Base-by-base conservation (phyloP, 2,113 vertebrate species). In the Pteropus alecto region DNA sequence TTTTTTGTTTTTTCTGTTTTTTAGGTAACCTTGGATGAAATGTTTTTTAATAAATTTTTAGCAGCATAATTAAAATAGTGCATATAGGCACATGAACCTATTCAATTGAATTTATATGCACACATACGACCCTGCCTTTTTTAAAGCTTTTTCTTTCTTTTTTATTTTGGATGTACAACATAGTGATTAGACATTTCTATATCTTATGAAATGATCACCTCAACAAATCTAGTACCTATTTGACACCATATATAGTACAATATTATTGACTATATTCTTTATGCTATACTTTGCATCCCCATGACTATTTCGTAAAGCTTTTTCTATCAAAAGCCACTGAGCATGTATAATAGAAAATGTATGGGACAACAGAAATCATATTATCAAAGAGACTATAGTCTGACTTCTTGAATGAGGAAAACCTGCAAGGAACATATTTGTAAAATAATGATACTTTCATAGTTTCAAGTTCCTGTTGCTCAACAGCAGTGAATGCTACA, bases 381-480 rank as follows among this genome's bases (percentile, higher is more conserved):
- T 43, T 74, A 65, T 38, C 46, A 88, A 96, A 51, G 11, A 90
- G 77, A 77, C 60, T 41, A 38, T 0, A 0, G 0, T 33, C 60
- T 91, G 89, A 41, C 43, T 96, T 93, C 61, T 78, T 35, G 77
- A 93, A 46, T 73, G 18, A 82, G 18, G n/a, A 83, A 92, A 77
- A 22, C 1, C 12, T 61, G 3, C 15, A 81, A 87, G 4, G n/a
- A 73, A 81, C 28, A 7, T 87, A 88, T 84, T 58, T 94, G 38
- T 92, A 79, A 90, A 86, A 41, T 48, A 63, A 85, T 51, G n/a
- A 56, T 24, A 14, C 1, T 83, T 90, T 61, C 51, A 76, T 41
- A 54, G 21, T 63, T 93, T 11, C 63, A n/a, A 90, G 28, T 0
- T n/a, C 12, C 54, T 92, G 43, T 1, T 77, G 87, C 35, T 56